phyloP scores from a whole-genome alignment of 2,888 invertebrate genomes.

The Artemia sp. region DNA sequence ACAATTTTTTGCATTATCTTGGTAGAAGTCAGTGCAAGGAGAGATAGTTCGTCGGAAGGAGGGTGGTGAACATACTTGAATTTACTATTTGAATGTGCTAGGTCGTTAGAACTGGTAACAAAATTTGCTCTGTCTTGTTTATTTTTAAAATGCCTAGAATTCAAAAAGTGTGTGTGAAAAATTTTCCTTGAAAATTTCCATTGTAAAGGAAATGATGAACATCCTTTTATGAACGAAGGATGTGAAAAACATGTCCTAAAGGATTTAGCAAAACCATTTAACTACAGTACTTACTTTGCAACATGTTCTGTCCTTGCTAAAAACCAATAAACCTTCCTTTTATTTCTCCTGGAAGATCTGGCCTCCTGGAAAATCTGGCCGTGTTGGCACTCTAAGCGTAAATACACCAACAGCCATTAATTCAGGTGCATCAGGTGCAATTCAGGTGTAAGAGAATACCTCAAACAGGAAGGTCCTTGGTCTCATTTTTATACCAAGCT shows the following conservation, averaged over 20 bases:
- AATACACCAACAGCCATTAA: constrained; percentile 61
- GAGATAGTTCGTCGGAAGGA: too few relatives aligned
- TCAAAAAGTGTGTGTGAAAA: background rate
- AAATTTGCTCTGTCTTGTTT: too few relatives aligned
- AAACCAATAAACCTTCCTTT: constrained; percentile 61
- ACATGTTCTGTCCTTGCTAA: constrained; percentile 57
- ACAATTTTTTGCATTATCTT: too few relatives aligned
- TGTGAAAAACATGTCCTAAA: background rate
- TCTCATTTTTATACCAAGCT: constrained; percentile 60
- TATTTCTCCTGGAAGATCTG: constrained; percentile 47
- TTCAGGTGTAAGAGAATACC: constrained; percentile 46
- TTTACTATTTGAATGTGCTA: too few relatives aligned
- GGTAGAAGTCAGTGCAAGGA: too few relatives aligned
- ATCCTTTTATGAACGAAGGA: too few relatives aligned
- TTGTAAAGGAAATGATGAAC: background rate
- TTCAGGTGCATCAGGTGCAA: constrained; percentile 63
- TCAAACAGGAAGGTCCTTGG: constrained; percentile 36
- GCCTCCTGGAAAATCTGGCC: constrained; percentile 51
- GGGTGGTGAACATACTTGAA: too few relatives aligned
- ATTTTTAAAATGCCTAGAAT: too few relatives aligned
- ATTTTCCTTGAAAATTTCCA: background rate
- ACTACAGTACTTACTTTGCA: constrained; percentile 46
- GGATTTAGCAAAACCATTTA: constrained; percentile 13
- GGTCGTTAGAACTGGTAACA: too few relatives aligned
- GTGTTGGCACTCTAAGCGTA: constrained; percentile 56